Evolutionary conservation across 2,113 vertebrate species (phyloP), one percentile per base, ranked within the genome.

Genomic region (Rhea americana): DNA sequence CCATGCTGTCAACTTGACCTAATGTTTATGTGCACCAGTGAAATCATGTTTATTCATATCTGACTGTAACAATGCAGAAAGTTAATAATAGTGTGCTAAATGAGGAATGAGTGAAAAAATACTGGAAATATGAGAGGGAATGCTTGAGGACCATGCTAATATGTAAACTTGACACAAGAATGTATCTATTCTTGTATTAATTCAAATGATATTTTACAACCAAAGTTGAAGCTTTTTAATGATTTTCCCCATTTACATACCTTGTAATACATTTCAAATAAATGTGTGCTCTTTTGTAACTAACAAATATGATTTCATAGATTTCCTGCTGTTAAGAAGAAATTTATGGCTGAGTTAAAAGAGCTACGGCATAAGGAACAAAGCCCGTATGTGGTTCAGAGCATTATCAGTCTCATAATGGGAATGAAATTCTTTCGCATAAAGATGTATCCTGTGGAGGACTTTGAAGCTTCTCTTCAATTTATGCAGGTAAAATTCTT

Each of bases 371-470:
- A 99, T 89, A 99, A 99, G 97, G 99, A 99, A 61, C 99, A 99
- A 97, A 99, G 97, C 90, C 99, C 99, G 0, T 99, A 99, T 5
- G 97, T 99, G 41, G 97, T 99, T 86, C 99, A 99, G 96, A 99
- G 99, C 93, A 99, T 99, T 95, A 99, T 99, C 98, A 99, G 99
- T 96, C 98, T 99, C 93, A 99, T 99, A 95, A 99, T 99, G 99
- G 99, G 99, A 58, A 98, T 99, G 97, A 99, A 99, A 96, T 99
- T 99, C 97, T 99, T 99, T 93, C 98, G 99, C 80, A 99, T 99
- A 91, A 99, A 99, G 97, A 99, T 99, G 99, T 99, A 99, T 95
- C 99, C 99, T 1, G 99, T 99, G 93, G 99, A 99, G 89, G 99
- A 99, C 97, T 99, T 99, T 63, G 99, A 99, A 97, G 99, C 99